Base-by-base conservation (phyloP, 2,797 vertebrate species). In the Anguilla marmorata region DNA sequence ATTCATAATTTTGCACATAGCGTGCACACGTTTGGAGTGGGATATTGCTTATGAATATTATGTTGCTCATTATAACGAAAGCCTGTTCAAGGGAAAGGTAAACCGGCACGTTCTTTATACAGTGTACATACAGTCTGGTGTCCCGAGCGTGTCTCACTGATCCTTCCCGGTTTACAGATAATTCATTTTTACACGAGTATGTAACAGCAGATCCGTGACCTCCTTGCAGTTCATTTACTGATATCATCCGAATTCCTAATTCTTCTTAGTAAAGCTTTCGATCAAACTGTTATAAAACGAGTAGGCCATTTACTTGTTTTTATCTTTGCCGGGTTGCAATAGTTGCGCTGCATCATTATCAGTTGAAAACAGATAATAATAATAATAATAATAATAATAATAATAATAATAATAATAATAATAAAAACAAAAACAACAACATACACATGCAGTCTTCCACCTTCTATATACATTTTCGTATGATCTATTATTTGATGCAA, bases 321-420 rank as follows among this genome's bases (percentile, higher is more conserved):
- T 76, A 14, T 76, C 14, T 76, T 33, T 41, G 33, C n/a, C n/a
- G 19, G n/a, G 33, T 14, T 76, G 3, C 74, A 37, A 41, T 76
- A 76, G 41, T 41, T 80, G 41, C n/a, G 37, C 21, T 21, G 41
- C 41, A 45, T 8, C 19, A 21, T 48, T 80, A 30, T 74, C 37
- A 48, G 12, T 80, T 80, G 33, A 79, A 41, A 74, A 74, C 7
- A 76, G 30, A 63, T 11, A 85, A 2, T 12, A 76, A 41, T 41
- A 76, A 76, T 41, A 76, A 5, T 14, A 74, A 74, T 14, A 79
- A 27, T 76, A 76, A 11, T 54, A 84, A 69, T 30, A 86, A 69
- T 50, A 86, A 69, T 50, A 37, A 41, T 69, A 86, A 69, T 58
- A 85, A 85, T 58, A 37, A 69, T 8, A 86, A 66, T 50, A 66